A percentile compares a stretch with the other conserved stretches of the same genome.
phyloP scores from a whole-genome alignment of 2,888 invertebrate species.

The Erynnis tages region DNA sequence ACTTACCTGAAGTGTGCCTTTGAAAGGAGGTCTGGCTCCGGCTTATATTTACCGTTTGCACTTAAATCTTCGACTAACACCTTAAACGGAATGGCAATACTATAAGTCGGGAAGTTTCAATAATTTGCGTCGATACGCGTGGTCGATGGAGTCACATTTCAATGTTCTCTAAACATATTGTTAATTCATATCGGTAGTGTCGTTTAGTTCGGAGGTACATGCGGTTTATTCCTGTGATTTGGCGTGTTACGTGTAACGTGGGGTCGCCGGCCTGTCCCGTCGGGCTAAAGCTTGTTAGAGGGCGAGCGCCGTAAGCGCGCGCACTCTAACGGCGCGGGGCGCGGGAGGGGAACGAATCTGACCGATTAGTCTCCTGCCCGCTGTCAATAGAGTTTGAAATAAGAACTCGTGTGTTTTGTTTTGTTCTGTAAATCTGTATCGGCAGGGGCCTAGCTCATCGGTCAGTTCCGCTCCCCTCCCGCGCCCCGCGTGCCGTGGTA shows the following conservation, averaged over 20 bases:
- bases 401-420: too few relatives aligned
- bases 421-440: too few relatives aligned
- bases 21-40: too few relatives aligned
- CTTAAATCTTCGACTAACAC: not conserved
- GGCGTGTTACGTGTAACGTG: not conserved
- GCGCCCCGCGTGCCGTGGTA: too few relatives aligned
- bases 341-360: not conserved
- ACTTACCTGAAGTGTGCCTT: too few relatives aligned
- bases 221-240: slow-evolving; percentile 3
- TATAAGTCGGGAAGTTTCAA: not conserved
- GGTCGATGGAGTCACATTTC: slow-evolving; percentile 1
- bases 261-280: not conserved
- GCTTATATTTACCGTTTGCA: too few relatives aligned
- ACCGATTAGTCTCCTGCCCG: too few relatives aligned
- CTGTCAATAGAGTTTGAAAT: too few relatives aligned
- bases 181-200: slow-evolving; percentile 55
- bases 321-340: not conserved
- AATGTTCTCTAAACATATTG: slow-evolving; percentile 53
- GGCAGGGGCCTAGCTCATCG: too few relatives aligned
- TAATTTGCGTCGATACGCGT: not conserved
- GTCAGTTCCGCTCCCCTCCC: too few relatives aligned
- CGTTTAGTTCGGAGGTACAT: slow-evolving; percentile 1
- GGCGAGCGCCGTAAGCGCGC: too few relatives aligned
- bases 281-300: not conserved
- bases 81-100: not conserved